Percentiles rank a stretch among this genome's conserved stretches.
Conservation (phyloP, 1,140 invertebrate species). For the Drosophila nigromelanica region DNA sequence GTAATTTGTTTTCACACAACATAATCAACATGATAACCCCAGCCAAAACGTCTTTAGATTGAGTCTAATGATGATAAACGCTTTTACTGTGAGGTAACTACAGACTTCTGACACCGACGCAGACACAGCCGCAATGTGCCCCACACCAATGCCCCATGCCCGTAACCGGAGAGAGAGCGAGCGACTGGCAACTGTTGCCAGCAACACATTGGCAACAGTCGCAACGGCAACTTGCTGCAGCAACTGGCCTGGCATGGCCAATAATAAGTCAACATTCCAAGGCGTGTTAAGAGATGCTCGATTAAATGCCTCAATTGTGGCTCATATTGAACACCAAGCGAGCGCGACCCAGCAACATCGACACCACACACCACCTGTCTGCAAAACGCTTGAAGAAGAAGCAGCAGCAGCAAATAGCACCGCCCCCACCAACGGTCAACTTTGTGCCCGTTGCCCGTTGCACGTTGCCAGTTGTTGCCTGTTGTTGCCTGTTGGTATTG, state of each 20-base stretch:
- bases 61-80: conserved; percentile 84
- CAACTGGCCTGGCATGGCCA: conserved; percentile 63
- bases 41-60: conserved; percentile 83
- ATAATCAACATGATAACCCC: conserved; percentile 84
- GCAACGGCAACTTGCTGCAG: conserved; percentile 25
- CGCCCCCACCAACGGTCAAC: conserved; percentile 80
- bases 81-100: conserved; percentile 83
- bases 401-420: conserved; percentile 72
- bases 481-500: conserved; percentile 15
- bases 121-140: conserved; percentile 23
- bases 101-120: conserved; percentile 80
- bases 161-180: conserved; percentile 22
- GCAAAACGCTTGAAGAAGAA: conserved; percentile 42
- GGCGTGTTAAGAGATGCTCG: conserved; percentile 82
- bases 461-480: conserved; percentile 22
- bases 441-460: conserved; percentile 32
- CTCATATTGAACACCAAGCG: conserved; percentile 80
- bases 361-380: conserved; percentile 80
- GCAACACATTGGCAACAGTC: conserved; percentile 31
- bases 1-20: conserved; percentile 84
- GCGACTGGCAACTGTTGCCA: conserved; percentile 18
- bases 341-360: conserved; percentile 72
- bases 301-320: conserved; percentile 83
- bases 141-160: conserved; percentile 6
- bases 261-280: conserved; percentile 83